Evolutionary conservation across 2,797 vertebrate genomes (phyloP).

Genomic region (Bufotes viridis): DNA sequence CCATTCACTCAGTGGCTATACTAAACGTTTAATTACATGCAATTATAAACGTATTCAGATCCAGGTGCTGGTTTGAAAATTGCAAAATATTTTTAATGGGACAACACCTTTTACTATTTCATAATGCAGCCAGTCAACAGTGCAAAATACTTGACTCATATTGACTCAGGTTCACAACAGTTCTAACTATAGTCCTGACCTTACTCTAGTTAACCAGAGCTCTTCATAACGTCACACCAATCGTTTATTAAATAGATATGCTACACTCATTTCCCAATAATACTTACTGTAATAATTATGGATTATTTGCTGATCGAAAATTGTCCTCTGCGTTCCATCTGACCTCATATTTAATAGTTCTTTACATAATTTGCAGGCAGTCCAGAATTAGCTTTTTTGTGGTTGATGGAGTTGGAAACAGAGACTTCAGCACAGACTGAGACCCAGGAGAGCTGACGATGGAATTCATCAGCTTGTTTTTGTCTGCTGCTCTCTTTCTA

Average conservation of each 20-base stretch:
- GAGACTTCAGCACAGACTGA: slow-evolving; percentile 57
- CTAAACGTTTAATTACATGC: too few relatives aligned
- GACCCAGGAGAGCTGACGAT: slow-evolving; percentile 61
- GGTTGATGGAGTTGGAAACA: slow-evolving; percentile 52
- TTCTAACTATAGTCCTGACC: too few relatives aligned
- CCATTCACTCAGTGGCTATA: too few relatives aligned
- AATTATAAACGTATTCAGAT: too few relatives aligned
- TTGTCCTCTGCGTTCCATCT: background rate
- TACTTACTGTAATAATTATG: background rate
- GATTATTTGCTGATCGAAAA: slow-evolving; percentile 7
- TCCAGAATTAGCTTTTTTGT: slow-evolving; percentile 40
- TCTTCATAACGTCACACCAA: background rate
- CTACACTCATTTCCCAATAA: background rate
- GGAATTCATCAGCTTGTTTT: slow-evolving; percentile 59
- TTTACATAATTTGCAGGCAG: slow-evolving; percentile 40
- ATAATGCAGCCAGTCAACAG: too few relatives aligned
- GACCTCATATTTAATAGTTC: slow-evolving; percentile 32
- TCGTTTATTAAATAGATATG: background rate
- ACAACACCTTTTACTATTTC: too few relatives aligned
- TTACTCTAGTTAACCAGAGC: background rate
- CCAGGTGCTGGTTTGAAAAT: too few relatives aligned
- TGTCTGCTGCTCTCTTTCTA: slow-evolving; percentile 39
- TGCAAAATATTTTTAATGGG: too few relatives aligned
- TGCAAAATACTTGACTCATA: too few relatives aligned
- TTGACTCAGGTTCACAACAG: too few relatives aligned